phyloP scores from a whole-genome alignment of 1,140 invertebrate genomes.

The Conus betulinus region DNA sequence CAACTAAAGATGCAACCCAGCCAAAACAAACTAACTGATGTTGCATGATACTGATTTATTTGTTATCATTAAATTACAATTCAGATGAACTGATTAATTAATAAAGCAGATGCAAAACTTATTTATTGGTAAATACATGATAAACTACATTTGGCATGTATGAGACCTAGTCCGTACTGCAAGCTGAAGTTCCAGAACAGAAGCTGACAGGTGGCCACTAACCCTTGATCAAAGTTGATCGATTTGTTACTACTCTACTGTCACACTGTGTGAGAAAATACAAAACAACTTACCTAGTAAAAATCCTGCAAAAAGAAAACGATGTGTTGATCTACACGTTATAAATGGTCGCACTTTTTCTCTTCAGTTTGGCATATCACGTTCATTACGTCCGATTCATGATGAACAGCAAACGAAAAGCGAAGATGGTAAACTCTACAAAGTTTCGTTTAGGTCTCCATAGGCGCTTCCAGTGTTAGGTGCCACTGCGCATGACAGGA shows the following conservation, averaged over 20 bases:
- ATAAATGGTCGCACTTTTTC: neutral
- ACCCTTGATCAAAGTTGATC: neutral
- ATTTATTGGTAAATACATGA: too few relatives aligned
- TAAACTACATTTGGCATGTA: too few relatives aligned
- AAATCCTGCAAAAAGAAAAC: neutral
- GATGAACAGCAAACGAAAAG: neutral
- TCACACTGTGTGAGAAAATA: neutral
- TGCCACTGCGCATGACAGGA: constrained; percentile 29
- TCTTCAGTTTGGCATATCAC: constrained; percentile 14
- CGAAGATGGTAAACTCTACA: neutral
- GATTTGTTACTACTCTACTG: neutral
- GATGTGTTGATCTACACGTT: neutral
- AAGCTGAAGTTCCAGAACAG: too few relatives aligned
- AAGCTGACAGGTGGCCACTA: neutral
- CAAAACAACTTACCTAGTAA: constrained; percentile 33
- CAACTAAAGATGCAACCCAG: too few relatives aligned
- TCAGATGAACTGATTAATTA: too few relatives aligned
- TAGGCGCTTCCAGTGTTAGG: constrained; percentile 41
- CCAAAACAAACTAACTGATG: too few relatives aligned
- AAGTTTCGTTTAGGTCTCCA: constrained; percentile 42
- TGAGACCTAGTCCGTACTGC: too few relatives aligned
- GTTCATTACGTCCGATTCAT: constrained; percentile 10
- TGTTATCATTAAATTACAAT: too few relatives aligned
- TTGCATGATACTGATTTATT: too few relatives aligned
- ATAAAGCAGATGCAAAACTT: too few relatives aligned